Evolutionary conservation across 2,797 vertebrate genomes (phyloP), one percentile per base, ranked within the genome.

Genomic region (Galago senegalensis): DNA sequence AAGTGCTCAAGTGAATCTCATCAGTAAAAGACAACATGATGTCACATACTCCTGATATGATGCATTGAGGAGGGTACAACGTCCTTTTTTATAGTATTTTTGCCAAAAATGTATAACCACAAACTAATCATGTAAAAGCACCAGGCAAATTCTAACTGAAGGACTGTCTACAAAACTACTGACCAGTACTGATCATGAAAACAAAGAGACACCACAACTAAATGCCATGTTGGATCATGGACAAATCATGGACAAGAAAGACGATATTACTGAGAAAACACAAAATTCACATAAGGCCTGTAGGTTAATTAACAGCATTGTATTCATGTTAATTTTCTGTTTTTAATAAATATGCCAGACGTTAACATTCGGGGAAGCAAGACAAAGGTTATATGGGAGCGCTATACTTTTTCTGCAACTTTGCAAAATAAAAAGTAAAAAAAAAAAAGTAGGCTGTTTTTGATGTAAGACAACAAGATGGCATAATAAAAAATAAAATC

Each of bases 81-180:
- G 34, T 67, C 12, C 65, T 65, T 75, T 75, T 67, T 13, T 58
- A 29, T 43, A 56, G 65, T 49, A 40, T 25, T 67, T 23, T 65
- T 85, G 72, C 63, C 73, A 46, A 89, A 90, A 90, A 79, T 16
- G 27, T 63, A 94, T 49, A 49, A 40, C 40, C 61, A 58, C 61
- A 85, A 53, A n/a, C 10, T 16, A 40, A 40, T 61, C n/a, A 40
- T 43, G 27, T 40, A 53, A 77, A 61, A 40, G n/a, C 10, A 29
- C 18, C 20, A 85, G 18, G 53, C n/a, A 77, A 76, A 49, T 2
- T 34, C 43, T 46, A 85, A 85, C 0, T 16, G 43, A 63, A 79
- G 40, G 27, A 17, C 18, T 31, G 83, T 89, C 86, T 83, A 31
- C 31, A 76, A 43, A 89, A 75, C 69, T 29, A 63, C 29, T 13